Evolutionary conservation across 2,888 invertebrate genomes (phyloP).

Genomic region (Limnephilus lunatus): DNA sequence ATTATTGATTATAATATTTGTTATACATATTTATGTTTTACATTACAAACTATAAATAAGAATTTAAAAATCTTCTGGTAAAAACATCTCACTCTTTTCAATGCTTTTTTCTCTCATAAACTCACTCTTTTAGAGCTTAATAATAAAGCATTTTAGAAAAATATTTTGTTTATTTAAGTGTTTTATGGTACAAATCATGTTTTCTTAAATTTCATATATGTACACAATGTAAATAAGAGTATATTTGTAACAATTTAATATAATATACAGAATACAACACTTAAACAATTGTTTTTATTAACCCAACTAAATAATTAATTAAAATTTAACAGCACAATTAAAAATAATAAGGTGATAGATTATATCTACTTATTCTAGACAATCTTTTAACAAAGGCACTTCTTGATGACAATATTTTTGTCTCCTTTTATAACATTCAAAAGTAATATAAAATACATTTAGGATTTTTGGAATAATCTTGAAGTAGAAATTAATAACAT

Average conservation of each 20-base stretch:
- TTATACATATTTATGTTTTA: too few relatives aligned
- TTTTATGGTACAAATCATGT: slow-evolving; percentile 51
- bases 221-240: slow-evolving; percentile 53
- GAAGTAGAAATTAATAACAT: neutral
- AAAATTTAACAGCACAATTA: neutral
- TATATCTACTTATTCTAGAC: too few relatives aligned
- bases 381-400: neutral
- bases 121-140: neutral
- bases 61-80: too few relatives aligned
- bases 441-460: neutral
- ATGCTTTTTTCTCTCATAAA: too few relatives aligned
- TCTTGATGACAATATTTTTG: neutral
- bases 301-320: neutral
- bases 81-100: too few relatives aligned
- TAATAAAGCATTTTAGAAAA: slow-evolving; percentile 26
- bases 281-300: slow-evolving; percentile 22
- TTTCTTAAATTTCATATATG: slow-evolving; percentile 50
- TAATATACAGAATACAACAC: slow-evolving; percentile 21
- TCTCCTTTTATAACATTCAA: neutral
- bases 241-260: slow-evolving; percentile 46
- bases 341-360: neutral
- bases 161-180: slow-evolving; percentile 25
- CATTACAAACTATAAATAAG: too few relatives aligned
- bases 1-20: too few relatives aligned
- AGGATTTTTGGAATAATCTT: neutral